A percentile compares a stretch with the other conserved stretches of the same genome.
Conservation (phyloP, 2,888 invertebrate species). For the Gerosis bhagava region DNA sequence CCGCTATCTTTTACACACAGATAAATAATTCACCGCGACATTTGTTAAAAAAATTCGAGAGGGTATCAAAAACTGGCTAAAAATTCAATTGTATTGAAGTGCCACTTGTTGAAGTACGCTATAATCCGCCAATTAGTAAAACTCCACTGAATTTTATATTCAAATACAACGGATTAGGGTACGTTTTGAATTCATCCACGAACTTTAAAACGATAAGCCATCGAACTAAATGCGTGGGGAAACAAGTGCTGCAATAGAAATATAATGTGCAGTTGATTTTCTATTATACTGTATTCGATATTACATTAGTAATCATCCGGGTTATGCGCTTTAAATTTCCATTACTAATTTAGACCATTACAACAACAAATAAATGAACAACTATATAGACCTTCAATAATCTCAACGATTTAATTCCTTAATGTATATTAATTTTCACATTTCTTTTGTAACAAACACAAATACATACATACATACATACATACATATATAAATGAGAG, state of each 20-base stretch:
- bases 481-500: neutral
- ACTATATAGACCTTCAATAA: too few relatives aligned
- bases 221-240: conserved; percentile 20
- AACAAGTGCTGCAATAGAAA: conserved; percentile 30
- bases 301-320: conserved; percentile 19
- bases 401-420: neutral
- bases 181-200: conserved; percentile 2
- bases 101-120: conserved; percentile 55
- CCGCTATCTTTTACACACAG: conserved; percentile 47
- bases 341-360: conserved; percentile 5
- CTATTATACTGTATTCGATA: conserved; percentile 35
- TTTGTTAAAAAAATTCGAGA: conserved; percentile 76
- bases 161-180: conserved; percentile 23
- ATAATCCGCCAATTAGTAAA: conserved; percentile 34
- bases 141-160: conserved; percentile 25
- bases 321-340: conserved; percentile 17
- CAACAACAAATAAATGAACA: neutral
- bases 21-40: conserved; percentile 70
- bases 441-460: too few relatives aligned
- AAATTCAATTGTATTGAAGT: conserved; percentile 70
- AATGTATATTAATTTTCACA: neutral
- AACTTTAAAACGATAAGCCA: conserved; percentile 29
- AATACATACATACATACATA: too few relatives aligned
- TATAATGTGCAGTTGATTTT: conserved; percentile 46
- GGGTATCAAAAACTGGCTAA: conserved; percentile 67